Percentiles rank a stretch among this genome's conserved stretches.
These are phyloP conservation scores for Zhengitettix transpicula DNA, from an alignment of 2,888 invertebrate species.

Conservation along the genomic window DNA sequence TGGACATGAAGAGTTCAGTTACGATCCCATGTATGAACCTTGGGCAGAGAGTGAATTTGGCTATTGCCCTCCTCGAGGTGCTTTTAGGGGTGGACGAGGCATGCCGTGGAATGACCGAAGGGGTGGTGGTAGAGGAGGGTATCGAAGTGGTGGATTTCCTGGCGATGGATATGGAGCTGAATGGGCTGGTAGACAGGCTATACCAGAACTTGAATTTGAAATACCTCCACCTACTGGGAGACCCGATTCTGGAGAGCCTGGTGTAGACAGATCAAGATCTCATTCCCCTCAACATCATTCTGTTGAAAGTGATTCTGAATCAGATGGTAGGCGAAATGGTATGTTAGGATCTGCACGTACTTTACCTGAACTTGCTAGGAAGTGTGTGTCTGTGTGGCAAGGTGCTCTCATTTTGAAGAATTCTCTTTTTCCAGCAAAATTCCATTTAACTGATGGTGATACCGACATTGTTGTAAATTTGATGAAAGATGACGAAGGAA, in stretches of 20 bases:
- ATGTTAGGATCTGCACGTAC: constrained; percentile 60
- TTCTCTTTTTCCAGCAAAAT: constrained; percentile 86
- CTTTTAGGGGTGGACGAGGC: constrained; percentile 34
- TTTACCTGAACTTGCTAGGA: constrained; percentile 70
- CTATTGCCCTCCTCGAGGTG: constrained; percentile 15
- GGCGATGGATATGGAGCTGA: constrained; percentile 41
- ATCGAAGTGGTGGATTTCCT: constrained; percentile 42
- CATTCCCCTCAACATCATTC: constrained; percentile 53
- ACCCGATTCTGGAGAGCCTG: constrained; percentile 52
- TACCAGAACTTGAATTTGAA: constrained; percentile 48
- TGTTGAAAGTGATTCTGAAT: constrained; percentile 67
- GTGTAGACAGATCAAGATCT: constrained; percentile 57
- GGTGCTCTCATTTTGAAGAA: constrained; percentile 93
- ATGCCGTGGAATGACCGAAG: constrained; percentile 52
- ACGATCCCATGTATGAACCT: constrained; percentile 33
- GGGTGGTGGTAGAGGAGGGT: constrained; percentile 49
- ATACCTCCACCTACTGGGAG: constrained; percentile 32
- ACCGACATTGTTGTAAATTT: constrained; percentile 83
- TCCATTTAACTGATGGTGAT: constrained; percentile 88
- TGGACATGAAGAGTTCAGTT: constrained; percentile 44
- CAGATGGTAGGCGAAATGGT: constrained; percentile 56
- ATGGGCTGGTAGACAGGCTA: constrained; percentile 41
- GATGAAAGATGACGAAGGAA: constrained; percentile 90
- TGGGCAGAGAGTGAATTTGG: constrained; percentile 24
- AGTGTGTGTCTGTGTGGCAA: constrained; percentile 78